These are phyloP conservation scores for Condylura cristata DNA, from an alignment of 2,113 vertebrate genomes.

Conservation along the genomic window DNA sequence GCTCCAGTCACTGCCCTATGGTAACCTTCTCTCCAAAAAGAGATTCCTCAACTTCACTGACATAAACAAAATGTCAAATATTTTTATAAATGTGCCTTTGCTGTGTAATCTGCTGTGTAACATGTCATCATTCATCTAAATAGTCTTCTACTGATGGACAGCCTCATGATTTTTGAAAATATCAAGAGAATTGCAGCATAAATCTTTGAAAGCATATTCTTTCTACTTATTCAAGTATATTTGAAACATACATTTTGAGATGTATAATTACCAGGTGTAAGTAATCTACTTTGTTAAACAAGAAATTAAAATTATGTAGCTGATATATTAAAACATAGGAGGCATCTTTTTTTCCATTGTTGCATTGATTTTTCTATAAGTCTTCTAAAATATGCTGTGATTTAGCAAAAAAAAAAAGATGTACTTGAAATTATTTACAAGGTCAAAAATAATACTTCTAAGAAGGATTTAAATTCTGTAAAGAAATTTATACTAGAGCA, in stretches of 20 bases:
- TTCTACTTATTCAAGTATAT: no score
- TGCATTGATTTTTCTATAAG: neutral
- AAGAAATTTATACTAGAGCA: neutral
- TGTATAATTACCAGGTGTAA: no score
- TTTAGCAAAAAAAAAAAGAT: conserved; percentile 5
- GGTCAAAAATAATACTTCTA: neutral
- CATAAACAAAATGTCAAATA: neutral
- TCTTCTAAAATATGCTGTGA: neutral
- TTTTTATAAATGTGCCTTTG: neutral
- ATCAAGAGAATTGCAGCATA: no score
- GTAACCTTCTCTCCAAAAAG: neutral
- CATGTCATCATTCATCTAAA: no score
- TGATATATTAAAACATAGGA: neutral
- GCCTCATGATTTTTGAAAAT: no score
- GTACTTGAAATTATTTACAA: neutral
- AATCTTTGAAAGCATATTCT: no score
- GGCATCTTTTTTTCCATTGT: neutral
- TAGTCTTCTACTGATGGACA: no score
- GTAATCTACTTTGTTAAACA: neutral
- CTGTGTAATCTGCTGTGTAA: neutral
- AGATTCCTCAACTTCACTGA: neutral
- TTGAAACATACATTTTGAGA: no score
- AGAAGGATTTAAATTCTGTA: neutral
- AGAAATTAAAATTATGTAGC: neutral
- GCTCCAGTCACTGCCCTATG: neutral